Evolutionary conservation across 2,888 invertebrate species (phyloP), one percentile per base, ranked within the genome.

Genomic region (Hirtodrosophila trivittata): DNA sequence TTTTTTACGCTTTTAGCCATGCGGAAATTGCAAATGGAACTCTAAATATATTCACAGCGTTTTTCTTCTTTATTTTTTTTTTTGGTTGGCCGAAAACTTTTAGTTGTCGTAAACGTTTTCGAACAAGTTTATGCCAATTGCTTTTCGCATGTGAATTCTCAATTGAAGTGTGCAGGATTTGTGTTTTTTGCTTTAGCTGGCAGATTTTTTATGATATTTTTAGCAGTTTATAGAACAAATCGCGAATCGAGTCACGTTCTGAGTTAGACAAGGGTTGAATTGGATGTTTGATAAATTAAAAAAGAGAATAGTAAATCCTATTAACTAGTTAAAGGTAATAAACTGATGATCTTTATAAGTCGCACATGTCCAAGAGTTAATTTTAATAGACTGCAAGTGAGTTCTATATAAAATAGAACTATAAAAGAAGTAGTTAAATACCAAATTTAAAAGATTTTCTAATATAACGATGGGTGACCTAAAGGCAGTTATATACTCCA

Each of bases 81-180:
- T 35, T 62, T 41, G 13, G 49, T 26, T 28, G 21, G 42, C 43
- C 67, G 21, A 28, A 67, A 73, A 57, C 49, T 67, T 70, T 63
- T 63, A 54, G 46, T 37, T 74, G 54, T 63, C 63, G 57, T 70
- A 57, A 74, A 74, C 69, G 70, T 30, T 74, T 68, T 56, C 28
- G n/a, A 70, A 38, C 56, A 52, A 18, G 33, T 26, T 45, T 33
- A 30, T 73, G 45, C 45, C 52, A 45, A 28, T 49, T 66, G 6
- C 33, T 37, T 28, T 21, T 25, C 18, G 33, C 14, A 10, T 39
- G 8, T 10, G 3, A 39, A 43, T 39, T 35, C 14, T 9, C 30
- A 35, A 47, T 28, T 5, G 9, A 21, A 14, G 5, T 38, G 12
- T 26, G 54, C 9, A 10, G 26, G 9, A 43, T 43, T 37, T 52